These are phyloP conservation scores for Chiloscyllium punctatum DNA, from an alignment of 2,797 vertebrate species.

Conservation along the genomic window DNA sequence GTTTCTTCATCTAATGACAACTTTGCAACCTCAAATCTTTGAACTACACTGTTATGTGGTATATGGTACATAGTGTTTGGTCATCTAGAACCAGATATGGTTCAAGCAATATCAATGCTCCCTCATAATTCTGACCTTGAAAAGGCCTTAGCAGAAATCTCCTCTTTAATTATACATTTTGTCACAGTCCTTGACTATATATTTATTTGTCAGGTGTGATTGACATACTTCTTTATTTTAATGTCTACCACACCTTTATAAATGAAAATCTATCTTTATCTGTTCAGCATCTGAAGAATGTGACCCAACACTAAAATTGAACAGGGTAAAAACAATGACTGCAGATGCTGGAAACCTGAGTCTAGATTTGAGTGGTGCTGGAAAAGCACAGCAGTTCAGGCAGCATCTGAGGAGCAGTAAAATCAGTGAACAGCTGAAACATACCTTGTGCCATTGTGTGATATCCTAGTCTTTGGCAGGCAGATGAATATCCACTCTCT, in stretches of 20 bases:
- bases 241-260: too few relatives aligned
- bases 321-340: neutral
- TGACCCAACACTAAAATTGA: neutral
- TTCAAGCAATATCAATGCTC: neutral
- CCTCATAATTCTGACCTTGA: neutral
- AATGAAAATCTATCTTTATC: neutral
- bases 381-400: too few relatives aligned
- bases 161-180: neutral
- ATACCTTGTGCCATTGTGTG: neutral
- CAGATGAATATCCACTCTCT: neutral
- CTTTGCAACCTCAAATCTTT: neutral
- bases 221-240: neutral
- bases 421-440: neutral
- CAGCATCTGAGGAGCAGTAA: too few relatives aligned
- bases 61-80: neutral
- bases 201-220: neutral
- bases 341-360: too few relatives aligned
- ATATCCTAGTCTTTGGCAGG: neutral
- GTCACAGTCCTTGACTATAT: neutral
- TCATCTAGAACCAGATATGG: neutral
- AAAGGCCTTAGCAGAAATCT: neutral
- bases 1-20: neutral
- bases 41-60: too few relatives aligned
- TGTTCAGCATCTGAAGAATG: neutral
- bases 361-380: too few relatives aligned